A percentile compares a stretch with the other conserved stretches of the same genome.
Evolutionary conservation across 2,113 vertebrate genomes (phyloP).

Genomic region (Apodemus sylvaticus): DNA sequence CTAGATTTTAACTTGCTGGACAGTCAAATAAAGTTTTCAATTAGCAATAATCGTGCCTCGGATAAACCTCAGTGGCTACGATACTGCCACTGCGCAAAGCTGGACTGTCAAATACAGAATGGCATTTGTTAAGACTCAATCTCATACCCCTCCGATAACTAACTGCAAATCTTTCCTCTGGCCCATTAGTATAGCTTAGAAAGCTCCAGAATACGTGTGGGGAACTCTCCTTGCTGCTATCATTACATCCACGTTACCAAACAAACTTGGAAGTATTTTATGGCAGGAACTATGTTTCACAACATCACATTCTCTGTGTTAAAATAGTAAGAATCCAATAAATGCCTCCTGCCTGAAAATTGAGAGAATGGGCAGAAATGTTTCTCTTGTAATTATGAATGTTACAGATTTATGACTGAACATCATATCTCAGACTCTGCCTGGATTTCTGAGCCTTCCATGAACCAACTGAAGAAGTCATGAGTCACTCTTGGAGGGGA

Average conservation of each 20-base stretch:
- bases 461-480: conserved; percentile 70
- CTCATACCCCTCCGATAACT: not conserved
- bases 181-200: not conserved
- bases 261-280: not conserved
- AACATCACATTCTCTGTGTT: not conserved
- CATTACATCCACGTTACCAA: not conserved
- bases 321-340: conserved; percentile 20
- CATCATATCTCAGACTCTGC: conserved; percentile 48
- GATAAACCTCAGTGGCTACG: too few relatives aligned
- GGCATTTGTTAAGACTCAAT: not conserved
- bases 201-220: not conserved
- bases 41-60: too few relatives aligned
- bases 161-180: not conserved
- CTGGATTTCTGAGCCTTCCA: conserved; percentile 47
- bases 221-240: not conserved
- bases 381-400: conserved; percentile 40
- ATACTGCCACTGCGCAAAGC: too few relatives aligned
- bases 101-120: not conserved
- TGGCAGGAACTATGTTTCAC: not conserved
- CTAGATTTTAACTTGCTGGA: not conserved
- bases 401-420: conserved; percentile 49
- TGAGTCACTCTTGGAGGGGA: conserved; percentile 84
- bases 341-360: not conserved
- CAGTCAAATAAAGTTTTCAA: too few relatives aligned
- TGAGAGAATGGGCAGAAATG: conserved; percentile 7